Conservation (phyloP, 2,888 invertebrate species). For the Leptopilina syphax region DNA sequence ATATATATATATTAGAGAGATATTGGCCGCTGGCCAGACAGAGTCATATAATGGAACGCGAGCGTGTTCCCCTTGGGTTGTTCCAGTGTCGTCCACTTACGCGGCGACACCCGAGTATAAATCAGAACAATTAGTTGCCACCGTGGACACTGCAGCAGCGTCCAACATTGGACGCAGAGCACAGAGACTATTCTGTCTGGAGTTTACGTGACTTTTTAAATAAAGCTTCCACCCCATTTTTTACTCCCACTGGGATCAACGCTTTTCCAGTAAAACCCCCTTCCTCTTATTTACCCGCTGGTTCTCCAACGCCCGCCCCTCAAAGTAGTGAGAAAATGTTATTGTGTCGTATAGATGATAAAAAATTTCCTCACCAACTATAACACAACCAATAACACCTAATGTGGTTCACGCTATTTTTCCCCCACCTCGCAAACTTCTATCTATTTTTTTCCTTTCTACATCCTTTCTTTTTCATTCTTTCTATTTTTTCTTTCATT, state of each 20-base stretch:
- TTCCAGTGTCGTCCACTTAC: constrained; percentile 57
- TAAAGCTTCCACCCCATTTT: constrained; percentile 38
- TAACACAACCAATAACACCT: too few species aligned
- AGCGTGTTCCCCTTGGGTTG: constrained; percentile 56
- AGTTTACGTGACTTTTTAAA: constrained; percentile 41
- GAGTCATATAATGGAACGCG: constrained; percentile 64
- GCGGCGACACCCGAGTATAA: constrained; percentile 56
- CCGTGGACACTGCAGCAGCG: constrained; percentile 6
- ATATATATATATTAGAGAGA: constrained; percentile 40
- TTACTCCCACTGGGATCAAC: constrained; percentile 31
- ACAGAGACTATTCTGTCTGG: constrained; percentile 29
- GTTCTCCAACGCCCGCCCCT: too few species aligned
- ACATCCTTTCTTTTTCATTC: too few species aligned
- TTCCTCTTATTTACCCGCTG: too few species aligned
- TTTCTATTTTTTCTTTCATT: too few species aligned
- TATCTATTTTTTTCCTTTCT: too few species aligned
- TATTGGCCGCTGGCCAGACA: constrained; percentile 65
- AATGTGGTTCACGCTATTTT: too few species aligned
- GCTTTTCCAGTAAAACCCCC: background rate
- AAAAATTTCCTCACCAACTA: too few species aligned
- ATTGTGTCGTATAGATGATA: too few species aligned
- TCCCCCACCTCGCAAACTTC: too few species aligned
- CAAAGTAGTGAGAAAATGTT: too few species aligned
- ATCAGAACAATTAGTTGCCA: constrained; percentile 65
- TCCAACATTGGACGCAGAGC: constrained; percentile 21